Base-by-base conservation (phyloP, 2,888 invertebrate genomes). In the Augochlorella aurata region DNA sequence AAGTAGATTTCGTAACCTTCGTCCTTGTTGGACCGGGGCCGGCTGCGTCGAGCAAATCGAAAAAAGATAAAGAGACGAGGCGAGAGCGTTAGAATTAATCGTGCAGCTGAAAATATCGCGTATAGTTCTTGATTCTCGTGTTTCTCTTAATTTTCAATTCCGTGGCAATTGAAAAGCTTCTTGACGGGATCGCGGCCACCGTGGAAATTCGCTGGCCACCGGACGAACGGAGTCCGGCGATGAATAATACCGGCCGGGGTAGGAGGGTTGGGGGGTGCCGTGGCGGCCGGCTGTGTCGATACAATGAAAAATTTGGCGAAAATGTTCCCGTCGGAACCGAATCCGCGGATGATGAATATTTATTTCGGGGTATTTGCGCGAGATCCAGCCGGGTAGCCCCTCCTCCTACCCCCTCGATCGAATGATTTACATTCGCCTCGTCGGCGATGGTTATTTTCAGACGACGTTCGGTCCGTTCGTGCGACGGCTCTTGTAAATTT, bases 321-420 rank as follows among this genome's bases (percentile, higher is more conserved):
- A 44, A 70, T 70, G 21, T 44, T n/a, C 44, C 58, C 44, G 49
- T 29, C 67, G 49, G 16, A 4, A 18, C 49, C 10, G n/a, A 24
- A 49, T 49, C n/a, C 72, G 72, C 61, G 61, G 63, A 52, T 52
- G 77, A 73, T 54, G 77, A 73, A 77, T 77, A 77, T 76, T 71
- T 71, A 63, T 69, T 69, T 52, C 68, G 29, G 58, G 69, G 69
- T 68, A 58, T 75, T 69, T 47, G 68, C 54, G 73, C 47, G 52
- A 47, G 65, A 65, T 73, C 50, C 63, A 38, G 54, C 61, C 29
- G 29, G 61, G 9, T 16, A 18, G 14, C 61, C 18, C 29, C 9
- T 18, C 52, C 52, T 1, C 9, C 9, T n/a, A 5, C 12, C 45
- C 24, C 5, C n/a, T 24, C 73, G 65, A 73, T 73, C 73, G 77